phyloP scores from a whole-genome alignment of 2,888 invertebrate genomes.

The Protophormia terraenovae region DNA sequence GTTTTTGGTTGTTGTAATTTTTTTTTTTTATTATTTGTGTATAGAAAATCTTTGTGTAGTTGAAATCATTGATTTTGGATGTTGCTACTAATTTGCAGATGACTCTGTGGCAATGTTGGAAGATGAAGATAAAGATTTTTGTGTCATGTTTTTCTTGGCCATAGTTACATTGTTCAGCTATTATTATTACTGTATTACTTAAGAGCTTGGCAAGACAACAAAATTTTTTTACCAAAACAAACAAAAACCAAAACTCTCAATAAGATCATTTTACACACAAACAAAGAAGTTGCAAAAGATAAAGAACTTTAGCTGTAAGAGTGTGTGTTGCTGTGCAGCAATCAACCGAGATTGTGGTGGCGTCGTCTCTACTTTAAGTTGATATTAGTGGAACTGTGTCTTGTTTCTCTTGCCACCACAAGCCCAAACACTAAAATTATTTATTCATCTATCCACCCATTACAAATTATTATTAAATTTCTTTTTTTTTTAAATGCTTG shows the following conservation, averaged over 20 bases:
- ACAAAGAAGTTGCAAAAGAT: conserved; percentile 30
- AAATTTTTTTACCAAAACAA: conserved; percentile 23
- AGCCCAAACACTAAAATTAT: background rate
- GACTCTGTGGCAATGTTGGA: background rate
- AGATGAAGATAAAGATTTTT: conserved; percentile 2
- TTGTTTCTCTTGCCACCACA: background rate
- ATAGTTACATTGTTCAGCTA: conserved; percentile 8
- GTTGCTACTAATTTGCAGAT: conserved; percentile 9
- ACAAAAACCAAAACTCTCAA: conserved; percentile 5
- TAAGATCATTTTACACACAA: conserved; percentile 32
- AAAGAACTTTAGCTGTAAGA: conserved; percentile 11
- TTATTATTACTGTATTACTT: conserved; percentile 18
- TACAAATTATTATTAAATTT: conserved; percentile 12
- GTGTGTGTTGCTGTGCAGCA: background rate
- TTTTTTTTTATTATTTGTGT: conserved; percentile 19
- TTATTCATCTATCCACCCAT: conserved; percentile 6
- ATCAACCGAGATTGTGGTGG: conserved; percentile 15
- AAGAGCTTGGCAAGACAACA: conserved; percentile 31
- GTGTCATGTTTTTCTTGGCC: conserved; percentile 12
- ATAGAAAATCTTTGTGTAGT: conserved; percentile 24
- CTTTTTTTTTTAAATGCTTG: background rate
- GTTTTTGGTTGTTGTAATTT: conserved; percentile 21
- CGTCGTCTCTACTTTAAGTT: conserved; percentile 5
- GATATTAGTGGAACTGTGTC: background rate
- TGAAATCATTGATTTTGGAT: conserved; percentile 30